Evolutionary conservation across 2,113 vertebrate species (phyloP).

Genomic region (Amphiprion percula): DNA sequence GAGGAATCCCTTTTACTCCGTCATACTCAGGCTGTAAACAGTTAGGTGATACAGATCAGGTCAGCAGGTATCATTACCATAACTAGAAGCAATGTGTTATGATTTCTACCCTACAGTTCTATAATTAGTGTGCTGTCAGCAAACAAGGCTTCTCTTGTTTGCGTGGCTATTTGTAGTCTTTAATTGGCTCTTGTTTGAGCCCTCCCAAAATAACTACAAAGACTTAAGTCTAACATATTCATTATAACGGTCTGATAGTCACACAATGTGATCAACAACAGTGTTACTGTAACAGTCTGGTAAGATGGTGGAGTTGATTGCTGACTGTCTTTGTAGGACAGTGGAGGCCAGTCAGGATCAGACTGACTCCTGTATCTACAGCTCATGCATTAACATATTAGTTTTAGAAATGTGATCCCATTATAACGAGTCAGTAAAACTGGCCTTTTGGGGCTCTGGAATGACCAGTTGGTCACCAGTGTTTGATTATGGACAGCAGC

Average conservation of each 20-base stretch:
- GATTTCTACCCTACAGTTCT: slow-evolving; percentile 43
- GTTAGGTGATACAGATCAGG: slow-evolving; percentile 16
- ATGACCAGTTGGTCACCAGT: slow-evolving; percentile 56
- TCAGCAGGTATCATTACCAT: slow-evolving; percentile 13
- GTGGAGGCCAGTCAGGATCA: slow-evolving; percentile 4
- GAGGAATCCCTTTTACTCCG: background rate
- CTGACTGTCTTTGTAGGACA: background rate
- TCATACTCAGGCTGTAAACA: background rate
- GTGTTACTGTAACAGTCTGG: slow-evolving; percentile 17
- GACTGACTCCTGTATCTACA: slow-evolving; percentile 42
- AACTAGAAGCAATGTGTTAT: slow-evolving; percentile 6
- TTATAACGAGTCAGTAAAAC: slow-evolving; percentile 62
- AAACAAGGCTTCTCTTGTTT: slow-evolving; percentile 66
- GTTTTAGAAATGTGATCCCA: slow-evolving; percentile 71
- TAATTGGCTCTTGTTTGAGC: slow-evolving; percentile 1
- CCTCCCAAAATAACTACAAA: slow-evolving; percentile 50
- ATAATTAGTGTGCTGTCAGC: slow-evolving; percentile 61
- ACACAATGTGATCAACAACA: slow-evolving; percentile 43
- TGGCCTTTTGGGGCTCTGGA: slow-evolving; percentile 47
- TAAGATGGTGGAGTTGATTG: background rate
- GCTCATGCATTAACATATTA: slow-evolving; percentile 60
- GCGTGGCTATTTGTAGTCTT: slow-evolving; percentile 63
- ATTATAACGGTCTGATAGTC: slow-evolving; percentile 48
- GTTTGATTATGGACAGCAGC: slow-evolving; percentile 62
- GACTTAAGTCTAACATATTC: slow-evolving; percentile 49